Base-by-base conservation (phyloP, 2,888 invertebrate genomes). In the Nymphalis urticae region DNA sequence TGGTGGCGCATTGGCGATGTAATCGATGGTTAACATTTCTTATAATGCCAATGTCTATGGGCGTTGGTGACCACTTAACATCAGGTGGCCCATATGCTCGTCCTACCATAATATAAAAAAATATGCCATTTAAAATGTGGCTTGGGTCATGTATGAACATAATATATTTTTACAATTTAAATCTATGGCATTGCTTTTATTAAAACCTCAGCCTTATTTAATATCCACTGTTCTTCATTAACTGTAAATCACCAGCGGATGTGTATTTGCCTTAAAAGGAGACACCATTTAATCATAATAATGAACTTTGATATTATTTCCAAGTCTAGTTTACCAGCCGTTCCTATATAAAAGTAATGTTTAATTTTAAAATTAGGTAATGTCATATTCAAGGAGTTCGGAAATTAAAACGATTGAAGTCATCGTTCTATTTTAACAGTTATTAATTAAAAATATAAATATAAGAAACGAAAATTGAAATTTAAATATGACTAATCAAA, bases 211-310 rank as follows among this genome's bases (percentile, higher is more conserved):
- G 72, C 69, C 62, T 72, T 67, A 69, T 67, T 70, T 8, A 56
- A 68, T 71, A 73, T 73, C 71, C 74, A 72, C 76, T 72, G 73
- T 70, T 76, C 64, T 71, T 72, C 72, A 75, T 76, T 80, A 80
- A 82, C 80, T 79, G 76, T 80, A 78, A 81, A 81, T 79, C 77
- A 74, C 76, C 72, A 74, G 73, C 73, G 73, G 72, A 79, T 75
- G 79, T 78, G 77, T 72, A 76, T 75, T 75, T 69, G 72, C 79
- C 78, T 60, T 79, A 79, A 75, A 80, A 70, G 80, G 83, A 68
- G 75, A 74, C 71, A 74, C 76, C 75, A 73, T 76, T 83, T 80
- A 80, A 83, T 85, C 83, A 81, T 76, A 80, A 79, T 85, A 86
- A 85, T 84, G 80, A 82, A 83, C 77, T 69, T 79, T 81, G 62